phyloP scores from a whole-genome alignment of 2,113 vertebrate genomes.

The Brachyistius frenatus region DNA sequence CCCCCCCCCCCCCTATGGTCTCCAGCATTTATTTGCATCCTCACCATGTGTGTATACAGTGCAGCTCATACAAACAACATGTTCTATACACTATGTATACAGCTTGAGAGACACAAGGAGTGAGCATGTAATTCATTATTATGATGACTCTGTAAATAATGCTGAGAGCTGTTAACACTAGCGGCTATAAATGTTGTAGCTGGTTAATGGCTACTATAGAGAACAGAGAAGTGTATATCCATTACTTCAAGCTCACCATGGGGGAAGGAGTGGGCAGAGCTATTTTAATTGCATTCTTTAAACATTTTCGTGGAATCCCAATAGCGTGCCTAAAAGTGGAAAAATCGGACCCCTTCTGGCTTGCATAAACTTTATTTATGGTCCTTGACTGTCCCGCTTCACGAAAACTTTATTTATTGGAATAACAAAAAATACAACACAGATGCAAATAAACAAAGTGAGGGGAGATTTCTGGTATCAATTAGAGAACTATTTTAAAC shows the following conservation, averaged over 20 bases:
- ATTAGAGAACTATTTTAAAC: constrained; percentile 68
- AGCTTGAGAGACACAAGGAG: constrained; percentile 35
- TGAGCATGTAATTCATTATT: constrained; percentile 29
- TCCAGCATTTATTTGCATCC: constrained; percentile 69
- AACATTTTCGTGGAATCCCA: constrained; percentile 52
- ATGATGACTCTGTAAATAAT: constrained; percentile 20
- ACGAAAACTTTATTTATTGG: constrained; percentile 51
- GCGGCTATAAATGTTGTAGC: constrained; percentile 32
- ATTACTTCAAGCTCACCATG: constrained; percentile 19
- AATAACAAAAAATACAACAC: constrained; percentile 41
- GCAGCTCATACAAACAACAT: constrained; percentile 54
- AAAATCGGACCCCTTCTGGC: constrained; percentile 53
- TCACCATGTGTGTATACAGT: constrained; percentile 58
- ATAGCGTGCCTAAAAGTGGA: constrained; percentile 54
- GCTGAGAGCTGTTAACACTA: constrained; percentile 40
- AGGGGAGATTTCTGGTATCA: constrained; percentile 55
- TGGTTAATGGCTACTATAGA: constrained; percentile 7
- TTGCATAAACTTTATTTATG: constrained; percentile 81
- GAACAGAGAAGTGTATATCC: constrained; percentile 16
- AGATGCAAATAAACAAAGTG: constrained; percentile 58
- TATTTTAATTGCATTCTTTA: constrained; percentile 55
- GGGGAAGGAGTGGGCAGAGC: background rate
- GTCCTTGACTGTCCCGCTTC: constrained; percentile 65
- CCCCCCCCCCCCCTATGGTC: constrained; percentile 39
- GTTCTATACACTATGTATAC: constrained; percentile 37